phyloP scores from a whole-genome alignment of 2,113 vertebrate genomes.

The Eonycteris spelaea region DNA sequence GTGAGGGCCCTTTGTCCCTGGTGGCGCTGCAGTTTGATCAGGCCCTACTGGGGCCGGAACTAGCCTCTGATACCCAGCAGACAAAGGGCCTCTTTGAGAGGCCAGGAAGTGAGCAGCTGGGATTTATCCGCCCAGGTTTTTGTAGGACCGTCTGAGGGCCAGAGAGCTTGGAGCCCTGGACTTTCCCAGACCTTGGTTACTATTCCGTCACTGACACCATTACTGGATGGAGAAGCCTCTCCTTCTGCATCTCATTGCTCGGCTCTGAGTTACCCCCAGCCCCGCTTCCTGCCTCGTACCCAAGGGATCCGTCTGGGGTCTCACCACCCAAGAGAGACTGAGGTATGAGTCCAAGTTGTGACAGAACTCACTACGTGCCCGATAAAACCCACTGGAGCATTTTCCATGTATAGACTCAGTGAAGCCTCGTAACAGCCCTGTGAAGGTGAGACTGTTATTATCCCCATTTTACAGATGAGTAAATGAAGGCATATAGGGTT shows the following conservation, averaged over 20 bases:
- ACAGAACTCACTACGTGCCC: background rate
- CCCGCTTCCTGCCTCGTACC: background rate
- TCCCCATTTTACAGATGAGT: background rate
- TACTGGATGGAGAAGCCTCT: fast-evolving
- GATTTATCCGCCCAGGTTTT: background rate
- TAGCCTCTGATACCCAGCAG: background rate
- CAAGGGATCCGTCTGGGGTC: background rate
- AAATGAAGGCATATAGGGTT: background rate
- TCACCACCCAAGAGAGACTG: background rate
- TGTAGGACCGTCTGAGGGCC: background rate
- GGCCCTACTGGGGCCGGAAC: background rate
- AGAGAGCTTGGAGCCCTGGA: background rate
- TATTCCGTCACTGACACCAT: fast-evolving
- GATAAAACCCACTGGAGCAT: fast-evolving
- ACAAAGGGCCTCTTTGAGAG: constrained; percentile 49
- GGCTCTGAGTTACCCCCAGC: background rate
- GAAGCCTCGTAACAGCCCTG: background rate
- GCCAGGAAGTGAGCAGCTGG: constrained; percentile 2
- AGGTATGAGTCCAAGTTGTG: fast-evolving
- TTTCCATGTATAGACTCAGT: fast-evolving
- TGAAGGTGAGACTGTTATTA: background rate
- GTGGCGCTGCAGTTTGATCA: background rate
- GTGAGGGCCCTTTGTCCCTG: constrained; percentile 49
- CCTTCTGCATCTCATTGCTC: background rate
- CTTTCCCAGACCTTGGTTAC: fast-evolving